Conservation (phyloP, 2,888 invertebrate species). For the Amphipoea lucens region DNA sequence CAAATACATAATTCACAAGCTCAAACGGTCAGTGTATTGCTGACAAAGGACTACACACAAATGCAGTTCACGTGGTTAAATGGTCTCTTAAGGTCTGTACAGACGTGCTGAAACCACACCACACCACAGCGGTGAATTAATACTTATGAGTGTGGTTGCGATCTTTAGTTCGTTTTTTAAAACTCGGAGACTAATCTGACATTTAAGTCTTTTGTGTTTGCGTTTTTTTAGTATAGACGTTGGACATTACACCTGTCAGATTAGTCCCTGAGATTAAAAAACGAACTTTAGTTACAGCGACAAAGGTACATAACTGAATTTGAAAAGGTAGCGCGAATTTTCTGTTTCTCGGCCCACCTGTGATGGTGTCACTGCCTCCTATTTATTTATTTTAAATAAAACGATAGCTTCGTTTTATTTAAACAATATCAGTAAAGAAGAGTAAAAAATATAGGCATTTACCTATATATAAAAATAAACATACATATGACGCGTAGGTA, state of each 20-base stretch:
- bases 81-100: background rate
- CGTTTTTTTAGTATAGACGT: too few species aligned
- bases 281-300: background rate
- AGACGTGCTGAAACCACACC: background rate
- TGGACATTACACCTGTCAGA: too few species aligned
- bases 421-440: too few species aligned
- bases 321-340: background rate
- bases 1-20: conserved; percentile 38
- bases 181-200: too few species aligned
- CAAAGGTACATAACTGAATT: background rate
- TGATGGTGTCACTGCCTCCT: too few species aligned
- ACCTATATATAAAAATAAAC: too few species aligned
- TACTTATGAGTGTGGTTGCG: background rate
- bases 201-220: too few species aligned
- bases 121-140: background rate
- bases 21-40: conserved; percentile 35
- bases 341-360: background rate
- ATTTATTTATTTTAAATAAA: too few species aligned
- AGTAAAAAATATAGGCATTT: too few species aligned
- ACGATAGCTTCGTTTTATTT: too few species aligned
- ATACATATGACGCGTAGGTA: too few species aligned
- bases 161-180: background rate
- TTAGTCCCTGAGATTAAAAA: too few species aligned
- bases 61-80: conserved; percentile 32
- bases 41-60: conserved; percentile 31